These are phyloP conservation scores for Odontomachus brunneus DNA, from an alignment of 1,140 invertebrate species.

Conservation along the genomic window DNA sequence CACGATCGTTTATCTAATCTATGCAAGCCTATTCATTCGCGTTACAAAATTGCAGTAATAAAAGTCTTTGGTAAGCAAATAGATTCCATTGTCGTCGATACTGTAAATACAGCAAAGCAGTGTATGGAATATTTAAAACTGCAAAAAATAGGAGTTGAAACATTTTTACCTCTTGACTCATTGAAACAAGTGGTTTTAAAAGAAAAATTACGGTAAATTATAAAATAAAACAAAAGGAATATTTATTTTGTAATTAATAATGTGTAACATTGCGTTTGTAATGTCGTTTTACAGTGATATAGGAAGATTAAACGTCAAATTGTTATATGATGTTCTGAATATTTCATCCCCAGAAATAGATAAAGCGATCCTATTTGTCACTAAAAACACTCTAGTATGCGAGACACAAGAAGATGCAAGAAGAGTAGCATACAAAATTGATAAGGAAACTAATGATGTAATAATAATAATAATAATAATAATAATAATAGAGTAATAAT, in stretches of 20 bases:
- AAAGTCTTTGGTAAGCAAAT: constrained; percentile 98
- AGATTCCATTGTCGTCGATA: constrained; percentile 99
- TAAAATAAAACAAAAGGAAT: constrained; percentile 36
- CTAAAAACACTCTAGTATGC: constrained; percentile 97
- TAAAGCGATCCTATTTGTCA: constrained; percentile 96
- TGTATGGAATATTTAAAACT: constrained; percentile 98
- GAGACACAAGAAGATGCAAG: constrained; percentile 98
- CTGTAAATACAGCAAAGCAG: constrained; percentile 95
- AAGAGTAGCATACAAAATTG: constrained; percentile 96
- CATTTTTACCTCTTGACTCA: constrained; percentile 97
- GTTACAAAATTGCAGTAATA: constrained; percentile 97
- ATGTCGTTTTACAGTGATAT: constrained; percentile 89
- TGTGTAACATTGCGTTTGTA: constrained; percentile 1
- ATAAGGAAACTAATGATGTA: constrained; percentile 90
- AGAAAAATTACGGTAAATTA: constrained; percentile 87
- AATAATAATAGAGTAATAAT: neutral
- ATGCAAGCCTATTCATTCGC: constrained; percentile 97
- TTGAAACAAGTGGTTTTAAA: constrained; percentile 94
- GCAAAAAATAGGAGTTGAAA: constrained; percentile 96
- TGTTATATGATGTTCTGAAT: constrained; percentile 97
- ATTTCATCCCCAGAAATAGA: constrained; percentile 95
- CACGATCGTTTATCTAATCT: constrained; percentile 98
- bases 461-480: constrained; percentile 43
- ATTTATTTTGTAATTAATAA: neutral
- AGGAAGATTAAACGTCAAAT: constrained; percentile 94